Evolutionary conservation across 2,113 vertebrate species (phyloP).

Genomic region (Onychostruthus taczanowskii): DNA sequence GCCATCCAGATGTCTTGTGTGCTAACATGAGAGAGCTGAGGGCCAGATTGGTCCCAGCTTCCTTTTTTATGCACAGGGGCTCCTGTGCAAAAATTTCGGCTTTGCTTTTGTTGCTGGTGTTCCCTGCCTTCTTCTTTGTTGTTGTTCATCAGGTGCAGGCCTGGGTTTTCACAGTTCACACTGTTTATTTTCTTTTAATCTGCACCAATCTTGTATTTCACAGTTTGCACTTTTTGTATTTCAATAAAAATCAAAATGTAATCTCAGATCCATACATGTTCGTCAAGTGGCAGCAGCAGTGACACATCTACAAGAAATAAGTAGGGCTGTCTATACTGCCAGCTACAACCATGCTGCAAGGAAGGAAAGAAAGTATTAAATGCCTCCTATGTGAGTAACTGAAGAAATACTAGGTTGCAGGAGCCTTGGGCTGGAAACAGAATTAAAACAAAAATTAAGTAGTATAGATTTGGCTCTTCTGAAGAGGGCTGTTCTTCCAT

Average conservation of each 20-base stretch:
- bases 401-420: background rate
- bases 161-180: constrained; percentile 55
- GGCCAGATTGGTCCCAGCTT: background rate
- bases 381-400: background rate
- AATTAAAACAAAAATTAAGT: background rate
- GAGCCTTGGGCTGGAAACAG: background rate
- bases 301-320: background rate
- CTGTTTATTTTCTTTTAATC: constrained; percentile 57
- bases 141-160: background rate
- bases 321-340: background rate
- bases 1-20: constrained; percentile 9
- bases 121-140: background rate
- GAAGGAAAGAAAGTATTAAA: background rate
- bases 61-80: background rate
- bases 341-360: background rate
- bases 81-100: background rate
- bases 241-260: constrained; percentile 76
- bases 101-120: constrained; percentile 37
- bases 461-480: background rate
- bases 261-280: background rate
- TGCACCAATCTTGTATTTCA: constrained; percentile 76
- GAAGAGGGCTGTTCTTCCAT: background rate
- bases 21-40: background rate
- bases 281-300: background rate
- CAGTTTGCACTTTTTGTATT: constrained; percentile 81